These are phyloP conservation scores for Poeciliopsis turrubarensis DNA, from an alignment of 2,113 vertebrate species.

Conservation along the genomic window DNA sequence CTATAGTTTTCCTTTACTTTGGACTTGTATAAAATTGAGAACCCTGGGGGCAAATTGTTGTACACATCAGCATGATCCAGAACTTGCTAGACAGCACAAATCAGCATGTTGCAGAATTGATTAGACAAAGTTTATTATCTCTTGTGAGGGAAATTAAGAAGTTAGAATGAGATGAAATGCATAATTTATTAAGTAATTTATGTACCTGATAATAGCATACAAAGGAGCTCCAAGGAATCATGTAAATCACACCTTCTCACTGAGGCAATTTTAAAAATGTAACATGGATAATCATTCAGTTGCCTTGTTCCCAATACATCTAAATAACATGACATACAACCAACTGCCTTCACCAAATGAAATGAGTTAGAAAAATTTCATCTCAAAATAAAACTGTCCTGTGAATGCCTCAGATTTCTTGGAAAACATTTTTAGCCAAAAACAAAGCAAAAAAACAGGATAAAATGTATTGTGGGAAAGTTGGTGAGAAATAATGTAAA, in stretches of 20 bases:
- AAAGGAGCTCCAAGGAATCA: neutral
- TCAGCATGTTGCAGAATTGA: constrained; percentile 73
- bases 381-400: too few species aligned
- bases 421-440: neutral
- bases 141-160: constrained; percentile 44
- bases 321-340: too few species aligned
- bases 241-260: neutral
- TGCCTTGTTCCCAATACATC: too few species aligned
- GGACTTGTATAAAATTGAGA: constrained; percentile 55
- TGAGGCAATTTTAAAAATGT: neutral
- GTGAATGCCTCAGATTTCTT: neutral
- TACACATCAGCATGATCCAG: constrained; percentile 74
- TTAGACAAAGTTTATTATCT: constrained; percentile 58
- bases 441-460: too few species aligned
- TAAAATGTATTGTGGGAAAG: neutral
- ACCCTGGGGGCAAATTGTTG: constrained; percentile 59
- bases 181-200: constrained; percentile 28
- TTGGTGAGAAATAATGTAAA: too few species aligned
- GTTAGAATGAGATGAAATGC: constrained; percentile 34
- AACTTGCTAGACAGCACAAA: constrained; percentile 70
- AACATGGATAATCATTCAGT: too few species aligned
- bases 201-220: neutral
- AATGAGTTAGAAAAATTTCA: too few species aligned
- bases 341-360: too few species aligned
- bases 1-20: constrained; percentile 63